Conservation (phyloP, 1,140 invertebrate genomes). For the Trachelipus rathkii region DNA sequence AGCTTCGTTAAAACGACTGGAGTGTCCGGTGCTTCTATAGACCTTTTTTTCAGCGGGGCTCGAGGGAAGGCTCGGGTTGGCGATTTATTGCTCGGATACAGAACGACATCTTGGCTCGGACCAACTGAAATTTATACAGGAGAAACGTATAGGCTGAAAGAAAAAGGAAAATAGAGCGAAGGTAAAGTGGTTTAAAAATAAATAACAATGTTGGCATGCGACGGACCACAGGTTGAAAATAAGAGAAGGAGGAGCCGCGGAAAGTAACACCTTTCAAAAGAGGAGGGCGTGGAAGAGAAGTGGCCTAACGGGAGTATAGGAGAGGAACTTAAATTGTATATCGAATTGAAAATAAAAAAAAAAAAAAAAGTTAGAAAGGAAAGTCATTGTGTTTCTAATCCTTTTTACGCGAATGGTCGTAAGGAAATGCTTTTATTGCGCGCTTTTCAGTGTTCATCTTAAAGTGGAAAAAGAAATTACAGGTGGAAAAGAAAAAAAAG, state of each 20-base stretch:
- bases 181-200: constrained; percentile 7
- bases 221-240: constrained; percentile 2
- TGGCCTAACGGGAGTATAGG: not conserved
- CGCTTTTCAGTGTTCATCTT: constrained; percentile 1
- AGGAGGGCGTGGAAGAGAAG: not conserved
- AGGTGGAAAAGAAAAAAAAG: not conserved
- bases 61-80: not conserved
- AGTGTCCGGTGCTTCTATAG: constrained; percentile 5
- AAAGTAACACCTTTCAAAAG: not conserved
- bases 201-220: constrained; percentile 3
- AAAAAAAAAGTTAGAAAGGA: constrained; percentile 9
- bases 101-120: constrained; percentile 7
- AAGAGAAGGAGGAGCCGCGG: not conserved
- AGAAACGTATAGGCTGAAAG: not conserved
- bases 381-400: constrained; percentile 5
- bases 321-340: not conserved
- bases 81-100: not conserved
- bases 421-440: not conserved
- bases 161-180: constrained; percentile 1
- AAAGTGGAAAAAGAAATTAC: constrained; percentile 5
- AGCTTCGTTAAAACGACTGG: not conserved
- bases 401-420: constrained; percentile 6
- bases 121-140: constrained; percentile 1
- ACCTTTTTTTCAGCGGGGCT: not conserved
- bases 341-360: not conserved